Percentiles rank a stretch among this genome's conserved stretches.
Conservation (phyloP, 2,888 invertebrate genomes). For the Tetropium fuscum region DNA sequence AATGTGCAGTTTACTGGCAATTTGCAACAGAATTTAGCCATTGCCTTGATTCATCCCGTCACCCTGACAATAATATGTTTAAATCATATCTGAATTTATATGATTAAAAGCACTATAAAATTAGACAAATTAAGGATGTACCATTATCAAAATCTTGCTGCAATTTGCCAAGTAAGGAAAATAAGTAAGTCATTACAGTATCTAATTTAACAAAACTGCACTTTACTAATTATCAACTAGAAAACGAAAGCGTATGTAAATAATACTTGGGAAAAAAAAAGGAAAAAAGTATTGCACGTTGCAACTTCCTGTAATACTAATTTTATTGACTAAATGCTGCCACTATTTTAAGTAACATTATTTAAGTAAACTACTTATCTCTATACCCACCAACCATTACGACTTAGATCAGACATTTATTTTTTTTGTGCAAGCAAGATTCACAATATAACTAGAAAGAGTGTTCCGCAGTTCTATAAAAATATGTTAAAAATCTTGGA, state of each 20-base stretch:
- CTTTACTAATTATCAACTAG: constrained; percentile 52
- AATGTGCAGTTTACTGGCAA: constrained; percentile 33
- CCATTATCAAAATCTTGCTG: neutral
- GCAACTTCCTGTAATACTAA: constrained; percentile 62
- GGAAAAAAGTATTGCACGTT: constrained; percentile 64
- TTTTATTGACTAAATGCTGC: constrained; percentile 65
- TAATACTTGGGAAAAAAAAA: constrained; percentile 61
- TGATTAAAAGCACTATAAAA: too few species aligned
- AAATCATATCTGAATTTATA: too few species aligned
- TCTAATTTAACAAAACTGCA: constrained; percentile 45
- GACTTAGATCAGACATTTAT: constrained; percentile 62
- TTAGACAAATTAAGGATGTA: too few species aligned
- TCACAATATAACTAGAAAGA: constrained; percentile 32
- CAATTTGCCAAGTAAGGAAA: neutral
- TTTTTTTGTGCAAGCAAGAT: constrained; percentile 38
- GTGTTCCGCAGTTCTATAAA: constrained; percentile 42
- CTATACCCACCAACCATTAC: constrained; percentile 58
- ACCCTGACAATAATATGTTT: too few species aligned
- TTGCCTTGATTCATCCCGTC: neutral
- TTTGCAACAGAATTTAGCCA: constrained; percentile 17
- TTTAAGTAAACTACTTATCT: constrained; percentile 48
- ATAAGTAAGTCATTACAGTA: constrained; percentile 32
- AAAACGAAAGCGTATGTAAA: constrained; percentile 59
- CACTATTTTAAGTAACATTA: constrained; percentile 60
- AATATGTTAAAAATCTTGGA: constrained; percentile 44